phyloP scores from a whole-genome alignment of 2,797 vertebrate genomes.

The Linurgus olivaceus region DNA sequence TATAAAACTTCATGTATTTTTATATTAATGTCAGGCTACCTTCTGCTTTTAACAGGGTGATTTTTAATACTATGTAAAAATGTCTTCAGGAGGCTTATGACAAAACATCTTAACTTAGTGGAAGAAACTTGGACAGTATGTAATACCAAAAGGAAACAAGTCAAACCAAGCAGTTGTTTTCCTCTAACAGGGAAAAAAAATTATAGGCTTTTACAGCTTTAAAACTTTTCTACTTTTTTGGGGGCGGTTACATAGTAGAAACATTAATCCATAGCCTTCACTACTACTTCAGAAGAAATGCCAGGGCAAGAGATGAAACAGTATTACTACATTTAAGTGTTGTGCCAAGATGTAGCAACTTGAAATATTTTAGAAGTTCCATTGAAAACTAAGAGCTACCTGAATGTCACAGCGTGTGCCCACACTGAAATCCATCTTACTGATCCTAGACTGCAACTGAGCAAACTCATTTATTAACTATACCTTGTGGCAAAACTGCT shows the following conservation, averaged over 20 bases:
- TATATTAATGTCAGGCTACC: not conserved
- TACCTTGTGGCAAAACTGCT: not conserved
- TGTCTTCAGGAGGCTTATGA: not conserved
- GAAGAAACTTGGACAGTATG: not conserved
- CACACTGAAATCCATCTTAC: not conserved
- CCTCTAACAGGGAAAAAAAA: not conserved
- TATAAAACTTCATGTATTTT: not conserved
- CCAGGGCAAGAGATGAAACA: not conserved
- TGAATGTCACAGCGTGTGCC: fast-evolving
- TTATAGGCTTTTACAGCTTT: not conserved
- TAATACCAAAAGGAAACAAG: not conserved
- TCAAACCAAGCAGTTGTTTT: not conserved
- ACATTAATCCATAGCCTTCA: not conserved
- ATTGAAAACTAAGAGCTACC: not conserved
- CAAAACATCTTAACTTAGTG: not conserved
- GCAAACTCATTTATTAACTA: not conserved
- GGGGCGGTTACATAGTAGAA: not conserved
- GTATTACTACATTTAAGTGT: not conserved
- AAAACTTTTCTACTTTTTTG: not conserved
- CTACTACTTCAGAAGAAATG: not conserved
- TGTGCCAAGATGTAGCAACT: not conserved
- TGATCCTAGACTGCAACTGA: not conserved
- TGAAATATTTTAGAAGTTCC: not conserved
- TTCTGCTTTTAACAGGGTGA: not conserved
- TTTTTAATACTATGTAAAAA: not conserved